A percentile compares a stretch with the other conserved stretches of the same genome.
These are phyloP conservation scores for Beaufortia kweichowensis DNA, from an alignment of 2,113 vertebrate genomes.

Conservation along the genomic window DNA sequence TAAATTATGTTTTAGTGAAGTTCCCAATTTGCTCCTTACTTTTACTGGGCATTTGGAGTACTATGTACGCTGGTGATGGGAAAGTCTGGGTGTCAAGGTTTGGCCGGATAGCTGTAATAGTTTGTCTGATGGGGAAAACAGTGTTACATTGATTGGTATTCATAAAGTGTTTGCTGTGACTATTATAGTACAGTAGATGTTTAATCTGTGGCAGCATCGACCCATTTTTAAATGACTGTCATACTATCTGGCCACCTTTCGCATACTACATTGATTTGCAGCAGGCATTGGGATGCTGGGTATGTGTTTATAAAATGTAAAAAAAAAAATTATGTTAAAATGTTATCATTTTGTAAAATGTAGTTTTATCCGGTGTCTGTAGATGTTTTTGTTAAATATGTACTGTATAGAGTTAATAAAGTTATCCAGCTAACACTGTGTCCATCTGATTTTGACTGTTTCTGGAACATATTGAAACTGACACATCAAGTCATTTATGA, in stretches of 20 bases:
- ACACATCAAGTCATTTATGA: neutral
- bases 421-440: neutral
- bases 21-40: too few relatives aligned
- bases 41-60: too few relatives aligned
- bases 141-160: neutral
- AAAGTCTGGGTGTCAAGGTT: neutral
- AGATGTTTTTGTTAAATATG: neutral
- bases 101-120: neutral
- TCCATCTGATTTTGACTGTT: constrained; percentile 21
- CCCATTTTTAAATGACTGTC: too few relatives aligned
- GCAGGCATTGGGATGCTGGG: neutral
- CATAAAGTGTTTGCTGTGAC: neutral
- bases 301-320: too few relatives aligned
- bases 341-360: neutral
- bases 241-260: too few relatives aligned
- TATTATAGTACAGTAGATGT: too few relatives aligned
- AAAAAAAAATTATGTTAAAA: neutral
- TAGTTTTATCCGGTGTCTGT: neutral
- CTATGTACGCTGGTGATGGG: too few relatives aligned
- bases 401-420: neutral
- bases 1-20: neutral
- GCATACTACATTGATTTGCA: too few relatives aligned
- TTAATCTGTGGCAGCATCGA: too few relatives aligned
- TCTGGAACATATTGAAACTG: constrained; percentile 20
- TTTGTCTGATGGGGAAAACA: too few relatives aligned